A percentile compares a stretch with the other conserved stretches of the same genome.
Evolutionary conservation across 1,140 invertebrate genomes (phyloP).

Genomic region (Trissolcus basalis): DNA sequence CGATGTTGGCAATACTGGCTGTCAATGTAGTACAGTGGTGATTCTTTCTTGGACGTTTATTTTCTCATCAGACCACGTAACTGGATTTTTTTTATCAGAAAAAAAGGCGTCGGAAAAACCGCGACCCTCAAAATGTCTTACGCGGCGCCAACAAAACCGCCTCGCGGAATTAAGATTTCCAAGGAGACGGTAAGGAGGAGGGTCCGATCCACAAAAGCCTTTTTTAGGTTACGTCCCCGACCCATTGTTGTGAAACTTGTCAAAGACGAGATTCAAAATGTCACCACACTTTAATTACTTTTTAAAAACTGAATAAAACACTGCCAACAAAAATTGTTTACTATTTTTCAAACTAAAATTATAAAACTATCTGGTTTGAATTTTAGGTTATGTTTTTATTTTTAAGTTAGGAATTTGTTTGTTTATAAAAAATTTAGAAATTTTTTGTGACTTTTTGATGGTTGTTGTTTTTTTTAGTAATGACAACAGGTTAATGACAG

Average conservation of each 20-base stretch:
- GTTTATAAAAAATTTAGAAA: too few relatives aligned
- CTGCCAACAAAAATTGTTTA: too few relatives aligned
- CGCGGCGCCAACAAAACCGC: slow-evolving; percentile 85
- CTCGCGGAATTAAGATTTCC: slow-evolving; percentile 86
- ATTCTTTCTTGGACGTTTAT: too few relatives aligned
- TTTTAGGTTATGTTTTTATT: slow-evolving; percentile 53
- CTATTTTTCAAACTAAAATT: too few relatives aligned
- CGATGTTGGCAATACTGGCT: slow-evolving; percentile 27
- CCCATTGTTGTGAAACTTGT: slow-evolving; percentile 15
- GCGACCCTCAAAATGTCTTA: slow-evolving; percentile 31
- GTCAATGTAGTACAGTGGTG: slow-evolving; percentile 12
- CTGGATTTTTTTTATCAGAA: too few relatives aligned
- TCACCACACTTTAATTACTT: too few relatives aligned
- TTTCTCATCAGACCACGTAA: too few relatives aligned
- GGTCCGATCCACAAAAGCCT: background rate
- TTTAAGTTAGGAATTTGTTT: slow-evolving; percentile 91
- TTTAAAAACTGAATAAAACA: too few relatives aligned
- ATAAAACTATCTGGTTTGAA: background rate
- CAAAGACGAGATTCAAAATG: slow-evolving; percentile 2
- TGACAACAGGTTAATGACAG: slow-evolving; percentile 83
- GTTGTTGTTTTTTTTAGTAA: slow-evolving; percentile 1
- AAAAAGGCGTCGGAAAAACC: too few relatives aligned
- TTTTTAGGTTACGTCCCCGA: slow-evolving; percentile 36
- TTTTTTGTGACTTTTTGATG: too few relatives aligned
- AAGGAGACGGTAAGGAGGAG: slow-evolving; percentile 85